phyloP scores from a whole-genome alignment of 2,113 vertebrate genomes.

The Anser brachyrhynchus region DNA sequence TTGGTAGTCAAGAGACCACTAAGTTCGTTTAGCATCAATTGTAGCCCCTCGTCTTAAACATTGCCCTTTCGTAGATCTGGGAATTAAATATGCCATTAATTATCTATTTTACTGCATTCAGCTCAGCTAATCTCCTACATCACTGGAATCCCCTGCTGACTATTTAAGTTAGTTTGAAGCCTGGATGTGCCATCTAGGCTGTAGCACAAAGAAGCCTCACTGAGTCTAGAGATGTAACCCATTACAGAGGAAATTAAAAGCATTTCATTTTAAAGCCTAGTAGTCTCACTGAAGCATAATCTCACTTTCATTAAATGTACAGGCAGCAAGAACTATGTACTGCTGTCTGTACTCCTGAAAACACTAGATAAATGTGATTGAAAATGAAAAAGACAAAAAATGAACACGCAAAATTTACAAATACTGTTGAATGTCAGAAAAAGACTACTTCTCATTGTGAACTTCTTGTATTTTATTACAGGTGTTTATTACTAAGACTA shows the following conservation, averaged over 20 bases:
- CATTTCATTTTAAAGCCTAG: constrained; percentile 11
- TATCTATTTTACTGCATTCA: constrained; percentile 35
- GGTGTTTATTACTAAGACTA: not conserved
- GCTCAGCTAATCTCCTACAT: constrained; percentile 37
- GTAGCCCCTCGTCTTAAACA: constrained; percentile 11
- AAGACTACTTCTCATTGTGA: not conserved
- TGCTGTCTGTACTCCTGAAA: not conserved
- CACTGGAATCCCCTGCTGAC: constrained; percentile 47
- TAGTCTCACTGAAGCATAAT: not conserved
- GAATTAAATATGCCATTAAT: constrained; percentile 53
- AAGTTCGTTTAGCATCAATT: constrained; percentile 43
- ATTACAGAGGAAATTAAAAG: constrained; percentile 19
- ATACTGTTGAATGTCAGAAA: not conserved
- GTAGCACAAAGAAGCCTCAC: constrained; percentile 30
- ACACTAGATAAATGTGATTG: not conserved
- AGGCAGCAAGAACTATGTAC: not conserved
- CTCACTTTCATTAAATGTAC: not conserved
- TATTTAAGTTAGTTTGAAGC: constrained; percentile 37
- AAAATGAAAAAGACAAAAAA: not conserved
- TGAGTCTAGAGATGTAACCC: not conserved
- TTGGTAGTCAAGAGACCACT: constrained; percentile 11
- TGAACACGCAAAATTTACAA: not conserved
- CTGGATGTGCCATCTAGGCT: constrained; percentile 8
- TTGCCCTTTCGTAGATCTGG: not conserved
- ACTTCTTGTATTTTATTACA: not conserved